Evolutionary conservation across 2,113 vertebrate genomes (phyloP), one percentile per base, ranked within the genome.

Genomic region (Planiliza haematocheilus): DNA sequence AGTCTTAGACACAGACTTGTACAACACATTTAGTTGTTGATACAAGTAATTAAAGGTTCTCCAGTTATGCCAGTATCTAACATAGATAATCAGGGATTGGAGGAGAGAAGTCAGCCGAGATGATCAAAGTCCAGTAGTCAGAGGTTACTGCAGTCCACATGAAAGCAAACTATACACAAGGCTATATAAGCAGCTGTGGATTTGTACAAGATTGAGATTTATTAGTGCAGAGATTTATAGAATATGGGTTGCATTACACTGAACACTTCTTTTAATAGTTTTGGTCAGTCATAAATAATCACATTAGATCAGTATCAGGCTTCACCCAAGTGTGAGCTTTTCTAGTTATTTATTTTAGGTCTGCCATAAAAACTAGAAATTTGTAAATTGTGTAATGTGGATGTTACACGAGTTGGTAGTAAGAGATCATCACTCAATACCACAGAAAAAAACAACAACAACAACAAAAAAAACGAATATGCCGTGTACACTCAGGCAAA

Each of bases 41-140:
- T 42, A 60, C 30, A 62, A 63, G 75, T 79, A 7, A 70, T 70
- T 48, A 20, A 68, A 60, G 17, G 34, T 41, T 30, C 1, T 42
- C 67, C 1, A 10, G 10, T 34, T 20, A 30, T 64, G 84, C 13
- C 2, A 74, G 49, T 52, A 50, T 43, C 13, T 49, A 74, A 63
- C 70, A 60, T 9, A 50, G 45, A 58, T 51, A 41, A 51, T 71
- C 65, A 70, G 53, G 67, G 51, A 79, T 64, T 75, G 46, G 49
- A 81, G 24, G 56, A 72, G 24, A 84, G 38, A 74, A 65, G 57
- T 73, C 69, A 77, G 71, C 36, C 7, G 37, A 83, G 24, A 59
- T 41, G 62, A 49, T 74, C 77, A 83, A 83, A 86, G 83, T 85
- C 74, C 62, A 20, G 16, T n/a, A n/a, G n/a, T 52, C 34, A 12